A percentile compares a stretch with the other conserved stretches of the same genome.
Evolutionary conservation across 2,888 invertebrate species (phyloP).

Genomic region (Hirudinaria manillensis): DNA sequence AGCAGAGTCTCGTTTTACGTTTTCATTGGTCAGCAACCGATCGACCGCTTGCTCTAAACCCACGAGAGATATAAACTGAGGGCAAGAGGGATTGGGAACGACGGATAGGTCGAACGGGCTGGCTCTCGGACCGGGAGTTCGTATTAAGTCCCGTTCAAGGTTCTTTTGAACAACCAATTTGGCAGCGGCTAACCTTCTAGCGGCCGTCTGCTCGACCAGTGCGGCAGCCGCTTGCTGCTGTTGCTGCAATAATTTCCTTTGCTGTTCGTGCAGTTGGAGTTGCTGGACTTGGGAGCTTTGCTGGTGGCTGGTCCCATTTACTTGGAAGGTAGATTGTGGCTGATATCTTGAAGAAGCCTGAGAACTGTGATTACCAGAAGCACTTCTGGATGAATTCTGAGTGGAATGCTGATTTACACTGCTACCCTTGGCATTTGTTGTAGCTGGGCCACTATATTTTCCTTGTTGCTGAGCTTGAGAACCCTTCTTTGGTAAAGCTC

Average conservation of each 20-base stretch:
- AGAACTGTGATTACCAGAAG: conserved; percentile 7
- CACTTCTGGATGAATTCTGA: not conserved
- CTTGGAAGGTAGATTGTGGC: not conserved
- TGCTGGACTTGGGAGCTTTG: conserved; percentile 15
- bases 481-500: conserved; percentile 11
- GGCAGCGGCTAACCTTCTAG: conserved; percentile 21
- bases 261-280: conserved; percentile 25
- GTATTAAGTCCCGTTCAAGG: conserved; percentile 17
- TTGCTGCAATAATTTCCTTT: conserved; percentile 26
- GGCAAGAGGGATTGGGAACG: conserved; percentile 12
- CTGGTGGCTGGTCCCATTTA: not conserved
- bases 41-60: conserved; percentile 25
- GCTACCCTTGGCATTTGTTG: conserved; percentile 19
- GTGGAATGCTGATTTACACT: conserved; percentile 11
- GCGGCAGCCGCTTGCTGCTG: conserved; percentile 28
- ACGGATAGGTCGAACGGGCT: conserved; percentile 21
- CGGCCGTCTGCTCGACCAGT: conserved; percentile 26
- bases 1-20: not conserved
- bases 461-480: conserved; percentile 15
- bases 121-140: conserved; percentile 5
- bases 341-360: conserved; percentile 8
- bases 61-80: conserved; percentile 9
- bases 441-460: not conserved
- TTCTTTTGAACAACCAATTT: conserved; percentile 22
- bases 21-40: not conserved